Percentiles rank a stretch among this genome's conserved stretches.
Conservation (phyloP, 2,797 vertebrate genomes). For the Antennarius maculatus region DNA sequence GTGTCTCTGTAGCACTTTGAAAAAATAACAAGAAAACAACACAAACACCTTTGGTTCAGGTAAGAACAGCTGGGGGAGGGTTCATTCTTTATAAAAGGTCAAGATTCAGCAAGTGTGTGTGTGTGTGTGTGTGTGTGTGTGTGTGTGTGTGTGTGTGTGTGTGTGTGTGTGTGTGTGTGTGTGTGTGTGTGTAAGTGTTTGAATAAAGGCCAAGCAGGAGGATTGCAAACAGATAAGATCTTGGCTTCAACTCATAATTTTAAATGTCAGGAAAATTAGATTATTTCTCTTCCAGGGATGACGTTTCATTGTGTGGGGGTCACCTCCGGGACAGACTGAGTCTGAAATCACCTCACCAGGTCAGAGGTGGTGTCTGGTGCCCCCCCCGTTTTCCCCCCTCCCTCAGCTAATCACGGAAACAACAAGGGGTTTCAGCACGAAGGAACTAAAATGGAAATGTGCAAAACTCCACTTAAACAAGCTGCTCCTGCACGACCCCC, state of each 20-base stretch:
- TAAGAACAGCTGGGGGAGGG: constrained; percentile 18
- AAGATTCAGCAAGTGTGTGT: constrained; percentile 21
- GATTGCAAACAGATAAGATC: constrained; percentile 22
- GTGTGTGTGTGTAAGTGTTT: constrained; percentile 5
- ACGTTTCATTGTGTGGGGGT: not conserved
- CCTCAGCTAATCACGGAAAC: not conserved
- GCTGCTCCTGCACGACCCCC: not conserved
- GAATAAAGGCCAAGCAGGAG: constrained; percentile 10
- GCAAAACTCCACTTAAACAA: constrained; percentile 19
- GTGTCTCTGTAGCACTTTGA: constrained; percentile 18
- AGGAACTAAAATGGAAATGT: constrained; percentile 9
- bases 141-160: constrained; percentile 12
- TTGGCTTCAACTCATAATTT: constrained; percentile 27
- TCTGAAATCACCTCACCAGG: not conserved
- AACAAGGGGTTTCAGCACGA: constrained; percentile 8
- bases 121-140: not conserved
- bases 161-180: too few relatives aligned
- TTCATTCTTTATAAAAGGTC: constrained; percentile 54
- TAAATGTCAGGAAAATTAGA: constrained; percentile 21
- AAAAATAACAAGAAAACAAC: not conserved
- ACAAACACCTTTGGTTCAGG: constrained; percentile 10
- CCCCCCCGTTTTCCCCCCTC: not conserved
- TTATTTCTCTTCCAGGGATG: constrained; percentile 14
- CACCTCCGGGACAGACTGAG: not conserved
- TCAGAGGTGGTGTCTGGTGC: constrained; percentile 11